Base-by-base conservation (phyloP, 2,888 invertebrate species). In the Tuberolachnus salignus region DNA sequence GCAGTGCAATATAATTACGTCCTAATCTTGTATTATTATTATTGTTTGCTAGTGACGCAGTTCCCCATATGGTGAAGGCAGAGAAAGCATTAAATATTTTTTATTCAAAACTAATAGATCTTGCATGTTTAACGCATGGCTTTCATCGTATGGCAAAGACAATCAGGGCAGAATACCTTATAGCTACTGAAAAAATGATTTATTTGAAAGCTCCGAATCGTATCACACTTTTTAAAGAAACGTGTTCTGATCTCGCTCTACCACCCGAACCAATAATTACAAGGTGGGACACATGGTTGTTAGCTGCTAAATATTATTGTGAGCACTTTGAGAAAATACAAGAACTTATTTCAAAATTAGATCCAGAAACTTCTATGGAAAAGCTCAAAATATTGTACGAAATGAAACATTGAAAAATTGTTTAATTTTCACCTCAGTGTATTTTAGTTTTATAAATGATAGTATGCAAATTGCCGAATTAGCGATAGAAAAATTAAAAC, bases 341-440 rank as follows among this genome's bases (percentile, higher is more conserved):
- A 63, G 42, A 21, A n/a, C 6, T 21, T 63, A 44, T 63, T 63
- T 63, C 19, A 44, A 44, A 63, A 44, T 44, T 44, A 63, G 44
- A 63, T 21, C 13, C 14, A 63, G 19, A 63, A 63, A 63, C 13
- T 44, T 19, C 3, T 63, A 63, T 8, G 6, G 13, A 34, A 34
- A 34, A 34, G 34, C 34, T 34, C 34, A 34, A 4, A 42, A 34
- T 14, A 57, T 26, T 6, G 23, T 23, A 14, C 23, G 9, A 59
- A 59, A 9, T 59, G 2, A 10, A 19, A 53, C n/a, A 19, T 53
- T 53, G 19, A 61, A 61, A 34, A 61, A 19, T 34, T 0, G 42
- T 61, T 61, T 42, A 42, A 61, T n/a, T 42, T 34, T 42, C 19
- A 61, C n/a, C 10, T 19, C n/a, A 19, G n/a, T n/a, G n/a, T 42